phyloP scores from a whole-genome alignment of 2,888 invertebrate genomes.

The Drosophila mulleri region DNA sequence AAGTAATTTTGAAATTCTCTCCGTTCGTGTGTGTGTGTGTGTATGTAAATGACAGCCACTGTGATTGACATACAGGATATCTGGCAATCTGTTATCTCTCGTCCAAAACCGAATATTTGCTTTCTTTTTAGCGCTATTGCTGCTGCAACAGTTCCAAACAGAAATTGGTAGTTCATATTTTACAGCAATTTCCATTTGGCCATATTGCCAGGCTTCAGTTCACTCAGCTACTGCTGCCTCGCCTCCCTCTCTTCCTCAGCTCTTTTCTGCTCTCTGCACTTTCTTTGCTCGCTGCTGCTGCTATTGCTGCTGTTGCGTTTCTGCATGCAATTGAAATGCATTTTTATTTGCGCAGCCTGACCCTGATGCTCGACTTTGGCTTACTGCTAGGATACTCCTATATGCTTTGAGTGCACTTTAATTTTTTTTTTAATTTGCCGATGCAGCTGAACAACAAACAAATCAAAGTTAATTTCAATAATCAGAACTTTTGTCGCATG shows the following conservation, averaged over 20 bases:
- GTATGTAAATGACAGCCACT: background rate
- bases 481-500: conserved; percentile 75
- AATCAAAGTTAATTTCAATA: conserved; percentile 78
- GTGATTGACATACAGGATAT: conserved; percentile 7
- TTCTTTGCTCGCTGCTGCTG: conserved; percentile 23
- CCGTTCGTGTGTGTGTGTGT: too few species aligned
- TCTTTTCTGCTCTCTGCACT: conserved; percentile 16
- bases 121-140: conserved; percentile 49
- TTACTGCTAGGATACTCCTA: background rate
- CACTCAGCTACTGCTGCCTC: conserved; percentile 9
- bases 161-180: conserved; percentile 79
- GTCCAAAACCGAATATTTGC: conserved; percentile 10
- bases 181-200: conserved; percentile 80
- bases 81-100: background rate
- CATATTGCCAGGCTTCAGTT: conserved; percentile 66
- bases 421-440: conserved; percentile 37
- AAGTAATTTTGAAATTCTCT: background rate
- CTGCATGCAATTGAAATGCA: conserved; percentile 32
- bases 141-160: conserved; percentile 57
- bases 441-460: conserved; percentile 59
- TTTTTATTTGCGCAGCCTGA: conserved; percentile 40
- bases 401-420: conserved; percentile 1
- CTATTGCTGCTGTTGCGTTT: conserved; percentile 1
- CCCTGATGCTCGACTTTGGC: conserved; percentile 9
- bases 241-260: background rate